Evolutionary conservation across 2,113 vertebrate genomes (phyloP).

Genomic region (Epinephelus lanceolatus): DNA sequence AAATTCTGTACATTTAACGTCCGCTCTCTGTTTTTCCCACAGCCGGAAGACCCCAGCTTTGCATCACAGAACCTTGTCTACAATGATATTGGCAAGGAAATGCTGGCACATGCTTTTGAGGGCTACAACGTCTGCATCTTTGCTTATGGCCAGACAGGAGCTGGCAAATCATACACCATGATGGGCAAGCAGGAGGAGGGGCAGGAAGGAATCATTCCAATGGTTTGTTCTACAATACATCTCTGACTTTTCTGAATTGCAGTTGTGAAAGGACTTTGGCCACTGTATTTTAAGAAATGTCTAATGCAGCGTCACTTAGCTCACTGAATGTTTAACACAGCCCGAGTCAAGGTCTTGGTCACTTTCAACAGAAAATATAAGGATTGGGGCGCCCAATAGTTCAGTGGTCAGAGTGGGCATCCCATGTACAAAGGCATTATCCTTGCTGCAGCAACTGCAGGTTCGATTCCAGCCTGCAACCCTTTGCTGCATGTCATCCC

Average conservation of each 20-base stretch:
- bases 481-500: no score
- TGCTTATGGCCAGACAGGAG: slow-evolving; percentile 98
- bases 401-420: no score
- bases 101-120: slow-evolving; percentile 97
- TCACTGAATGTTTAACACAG: not conserved
- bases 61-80: slow-evolving; percentile 95
- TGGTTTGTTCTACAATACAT: slow-evolving; percentile 84
- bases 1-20: slow-evolving; percentile 3
- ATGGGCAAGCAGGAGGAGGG: slow-evolving; percentile 99
- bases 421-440: no score
- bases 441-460: no score
- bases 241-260: not conserved
- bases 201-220: slow-evolving; percentile 98
- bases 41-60: slow-evolving; percentile 95
- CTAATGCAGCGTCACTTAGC: not conserved
- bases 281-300: not conserved
- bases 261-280: not conserved
- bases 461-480: no score
- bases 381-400: no score
- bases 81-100: slow-evolving; percentile 99
- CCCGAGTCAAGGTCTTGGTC: not conserved
- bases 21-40: slow-evolving; percentile 30
- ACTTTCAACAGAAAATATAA: not conserved
- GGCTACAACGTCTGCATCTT: slow-evolving; percentile 99
- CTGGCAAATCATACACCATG: slow-evolving; percentile 99